Conservation (phyloP, 2,888 invertebrate species). For the Drepana falcataria region DNA sequence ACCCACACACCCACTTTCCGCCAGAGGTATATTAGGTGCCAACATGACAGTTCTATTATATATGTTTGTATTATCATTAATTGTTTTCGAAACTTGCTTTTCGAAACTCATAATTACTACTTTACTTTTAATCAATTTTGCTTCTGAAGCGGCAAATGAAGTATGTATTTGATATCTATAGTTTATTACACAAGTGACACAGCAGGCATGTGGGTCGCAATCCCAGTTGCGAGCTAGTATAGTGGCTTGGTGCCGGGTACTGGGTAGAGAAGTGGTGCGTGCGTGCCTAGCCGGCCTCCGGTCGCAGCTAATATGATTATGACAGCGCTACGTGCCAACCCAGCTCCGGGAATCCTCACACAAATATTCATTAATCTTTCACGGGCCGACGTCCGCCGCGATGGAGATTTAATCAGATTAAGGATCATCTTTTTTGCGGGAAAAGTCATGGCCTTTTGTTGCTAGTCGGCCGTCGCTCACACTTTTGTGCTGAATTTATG, state of each 20-base stretch:
- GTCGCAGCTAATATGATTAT: constrained; percentile 77
- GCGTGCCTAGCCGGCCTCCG: constrained; percentile 65
- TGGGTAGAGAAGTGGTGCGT: constrained; percentile 38
- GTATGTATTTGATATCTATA: too few species aligned
- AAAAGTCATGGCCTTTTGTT: constrained; percentile 77
- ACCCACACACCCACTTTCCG: too few species aligned
- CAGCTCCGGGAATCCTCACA: constrained; percentile 74
- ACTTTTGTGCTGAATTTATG: constrained; percentile 76
- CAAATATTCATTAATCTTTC: constrained; percentile 80
- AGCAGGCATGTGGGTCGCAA: constrained; percentile 7
- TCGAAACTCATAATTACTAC: too few species aligned
- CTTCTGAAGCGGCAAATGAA: too few species aligned
- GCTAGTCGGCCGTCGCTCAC: constrained; percentile 70
- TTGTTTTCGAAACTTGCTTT: too few species aligned
- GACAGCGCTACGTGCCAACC: constrained; percentile 77
- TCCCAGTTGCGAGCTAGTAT: constrained; percentile 28
- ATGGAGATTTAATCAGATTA: constrained; percentile 80
- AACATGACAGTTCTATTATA: too few species aligned
- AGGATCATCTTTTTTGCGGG: constrained; percentile 78
- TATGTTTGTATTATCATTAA: too few species aligned
- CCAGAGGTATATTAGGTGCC: too few species aligned
- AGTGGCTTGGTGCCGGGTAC: constrained; percentile 33
- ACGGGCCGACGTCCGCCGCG: constrained; percentile 77
- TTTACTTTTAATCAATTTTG: too few species aligned
- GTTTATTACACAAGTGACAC: constrained; percentile 8